Base-by-base conservation (phyloP, 1,140 invertebrate genomes). In the Holcopasites calliopsidis region DNA sequence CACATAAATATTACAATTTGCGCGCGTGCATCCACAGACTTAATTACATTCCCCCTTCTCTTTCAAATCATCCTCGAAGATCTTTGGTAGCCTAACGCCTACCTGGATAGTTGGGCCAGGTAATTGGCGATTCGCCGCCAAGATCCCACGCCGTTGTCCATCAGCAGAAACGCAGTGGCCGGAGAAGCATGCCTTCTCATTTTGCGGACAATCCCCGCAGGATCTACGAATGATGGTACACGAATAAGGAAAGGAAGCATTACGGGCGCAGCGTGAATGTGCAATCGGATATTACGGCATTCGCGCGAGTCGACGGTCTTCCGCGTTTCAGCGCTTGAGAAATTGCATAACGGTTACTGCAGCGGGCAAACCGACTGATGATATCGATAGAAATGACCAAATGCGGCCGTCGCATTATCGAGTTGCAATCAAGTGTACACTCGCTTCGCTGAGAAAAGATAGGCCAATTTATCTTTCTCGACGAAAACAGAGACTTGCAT, bases 21-120 rank as follows among this genome's bases (percentile, higher is more conserved):
- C n/a, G n/a, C n/a, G n/a, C n/a, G n/a, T n/a, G n/a, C n/a, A n/a
- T n/a, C n/a, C n/a, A n/a, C n/a, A n/a, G n/a, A n/a, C n/a, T n/a
- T n/a, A n/a, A n/a, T n/a, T n/a, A n/a, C n/a, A n/a, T n/a, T n/a
- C n/a, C n/a, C n/a, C n/a, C n/a, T n/a, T n/a, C n/a, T n/a, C n/a
- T n/a, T n/a, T n/a, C n/a, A n/a, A n/a, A n/a, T n/a, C n/a, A n/a
- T n/a, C n/a, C n/a, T n/a, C n/a, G n/a, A n/a, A n/a, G n/a, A n/a
- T 38, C 5, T 3, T 5, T 35, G 10, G n/a, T 4, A 23, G 7
- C 3, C 1, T 10, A n/a, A 57, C 8, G 52, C 26, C 77, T 90
- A 94, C 94, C 89, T 97, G 95, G 54, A 98, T 96, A 6, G 93
- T 88, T 1, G 97, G 97, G 1, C 96, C 97, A 3, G 97, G 97